Conservation (phyloP, 2,797 vertebrate species). For the Peromyscus eremicus region DNA sequence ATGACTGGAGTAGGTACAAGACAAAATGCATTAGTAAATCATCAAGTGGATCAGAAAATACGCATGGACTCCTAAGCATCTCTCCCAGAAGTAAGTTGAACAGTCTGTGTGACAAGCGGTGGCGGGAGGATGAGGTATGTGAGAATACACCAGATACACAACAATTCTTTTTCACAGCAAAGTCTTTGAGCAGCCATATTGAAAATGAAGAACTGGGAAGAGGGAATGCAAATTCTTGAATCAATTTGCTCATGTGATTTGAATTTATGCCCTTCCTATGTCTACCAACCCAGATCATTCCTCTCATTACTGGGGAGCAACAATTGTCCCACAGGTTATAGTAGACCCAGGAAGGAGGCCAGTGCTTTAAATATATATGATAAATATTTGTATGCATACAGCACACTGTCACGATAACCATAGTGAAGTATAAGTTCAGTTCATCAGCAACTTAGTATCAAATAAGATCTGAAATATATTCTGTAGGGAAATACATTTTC, state of each 20-base stretch:
- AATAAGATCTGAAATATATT: background rate
- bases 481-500: background rate
- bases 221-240: background rate
- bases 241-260: background rate
- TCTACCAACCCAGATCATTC: background rate
- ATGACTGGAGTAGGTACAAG: background rate
- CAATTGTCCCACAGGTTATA: background rate
- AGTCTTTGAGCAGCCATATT: background rate
- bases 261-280: background rate
- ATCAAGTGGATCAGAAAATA: background rate
- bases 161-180: background rate
- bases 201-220: background rate
- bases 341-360: background rate
- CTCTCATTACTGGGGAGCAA: background rate
- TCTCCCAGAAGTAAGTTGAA: background rate
- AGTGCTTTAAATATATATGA: background rate
- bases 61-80: background rate
- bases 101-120: background rate
- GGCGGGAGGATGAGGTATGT: background rate
- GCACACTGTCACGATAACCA: background rate
- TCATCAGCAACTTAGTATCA: background rate
- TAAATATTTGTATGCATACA: background rate
- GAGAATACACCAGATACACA: background rate
- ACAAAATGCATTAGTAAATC: background rate
- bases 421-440: background rate